Evolutionary conservation across 1,140 invertebrate species (phyloP), one percentile per base, ranked within the genome.

Genomic region (Mactra quadrangularis): DNA sequence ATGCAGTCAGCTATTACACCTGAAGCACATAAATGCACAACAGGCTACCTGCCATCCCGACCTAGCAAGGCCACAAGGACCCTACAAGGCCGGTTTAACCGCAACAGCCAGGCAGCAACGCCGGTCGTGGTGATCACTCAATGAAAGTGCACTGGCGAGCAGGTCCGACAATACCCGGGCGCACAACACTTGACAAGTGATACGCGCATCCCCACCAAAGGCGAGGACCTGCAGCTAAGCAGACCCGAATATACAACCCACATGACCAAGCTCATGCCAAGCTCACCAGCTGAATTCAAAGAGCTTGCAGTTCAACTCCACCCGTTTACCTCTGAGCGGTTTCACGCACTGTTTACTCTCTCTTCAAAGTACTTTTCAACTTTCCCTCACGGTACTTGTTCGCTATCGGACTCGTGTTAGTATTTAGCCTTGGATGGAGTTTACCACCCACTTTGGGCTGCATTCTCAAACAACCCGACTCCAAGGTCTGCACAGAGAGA

Each of bases 311-410:
- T 88, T 86, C 88, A 89, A 89, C 82, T 92, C 92, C 91, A 91
- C 89, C 91, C 93, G 95, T 95, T 96, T 96, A 94, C 95, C 95
- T 94, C 94, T 95, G 93, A 95, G 94, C 95, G 94, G 94, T 96
- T 96, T 96, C 96, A 96, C 95, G 95, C 95, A 95, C 96, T 96
- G 93, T 96, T 96, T 88, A 96, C 96, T 96, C 96, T 96, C 95
- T 96, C 94, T 96, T 96, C 96, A 96, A 96, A 96, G 95, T 96
- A 94, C 95, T 96, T 96, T 96, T 95, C 96, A 96, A 95, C 95
- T 96, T 97, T 96, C 96, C 96, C 95, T 96, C 96, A 96, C 96
- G 95, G 96, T 96, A 97, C 96, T 97, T 96, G 96, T 97, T 95
- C 94, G 95, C 96, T 97, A 96, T 97, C 95, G 95, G 96, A 96